These are phyloP conservation scores for Drosophila setifemur DNA, from an alignment of 1,140 invertebrate genomes.

Conservation along the genomic window DNA sequence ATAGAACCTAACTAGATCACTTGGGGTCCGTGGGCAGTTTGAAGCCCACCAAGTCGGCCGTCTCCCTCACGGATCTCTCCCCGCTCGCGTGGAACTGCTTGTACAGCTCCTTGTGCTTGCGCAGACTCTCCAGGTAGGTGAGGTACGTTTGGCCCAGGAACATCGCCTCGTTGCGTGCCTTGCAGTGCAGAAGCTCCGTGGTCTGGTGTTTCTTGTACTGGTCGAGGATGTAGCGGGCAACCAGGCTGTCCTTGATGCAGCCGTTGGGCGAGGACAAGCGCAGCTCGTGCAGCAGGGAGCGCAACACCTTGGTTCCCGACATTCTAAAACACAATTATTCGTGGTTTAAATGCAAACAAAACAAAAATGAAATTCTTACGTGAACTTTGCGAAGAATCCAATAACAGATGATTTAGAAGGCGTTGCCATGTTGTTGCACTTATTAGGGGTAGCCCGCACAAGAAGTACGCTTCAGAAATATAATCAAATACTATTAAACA, in stretches of 20 bases:
- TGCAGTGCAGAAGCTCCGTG: constrained; percentile 91
- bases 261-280: constrained; percentile 58
- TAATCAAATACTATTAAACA: too few species aligned
- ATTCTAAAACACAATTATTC: constrained; percentile 45
- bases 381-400: too few species aligned
- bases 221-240: constrained; percentile 86
- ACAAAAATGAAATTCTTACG: constrained; percentile 23
- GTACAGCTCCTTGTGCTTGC: constrained; percentile 88
- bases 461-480: too few species aligned
- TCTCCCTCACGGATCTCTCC: constrained; percentile 89
- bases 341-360: constrained; percentile 1
- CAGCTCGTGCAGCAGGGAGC: constrained; percentile 69
- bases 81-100: constrained; percentile 89
- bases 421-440: not conserved
- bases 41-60: constrained; percentile 92
- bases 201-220: constrained; percentile 89
- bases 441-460: too few species aligned
- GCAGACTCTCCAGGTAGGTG: constrained; percentile 88
- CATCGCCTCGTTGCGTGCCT: constrained; percentile 90
- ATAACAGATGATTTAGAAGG: not conserved
- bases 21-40: constrained; percentile 92
- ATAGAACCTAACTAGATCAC: constrained; percentile 55
- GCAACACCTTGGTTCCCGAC: constrained; percentile 67
- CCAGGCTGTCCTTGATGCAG: constrained; percentile 80
- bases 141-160: constrained; percentile 88